phyloP scores from a whole-genome alignment of 2,888 invertebrate species.

The Pocota personata region DNA sequence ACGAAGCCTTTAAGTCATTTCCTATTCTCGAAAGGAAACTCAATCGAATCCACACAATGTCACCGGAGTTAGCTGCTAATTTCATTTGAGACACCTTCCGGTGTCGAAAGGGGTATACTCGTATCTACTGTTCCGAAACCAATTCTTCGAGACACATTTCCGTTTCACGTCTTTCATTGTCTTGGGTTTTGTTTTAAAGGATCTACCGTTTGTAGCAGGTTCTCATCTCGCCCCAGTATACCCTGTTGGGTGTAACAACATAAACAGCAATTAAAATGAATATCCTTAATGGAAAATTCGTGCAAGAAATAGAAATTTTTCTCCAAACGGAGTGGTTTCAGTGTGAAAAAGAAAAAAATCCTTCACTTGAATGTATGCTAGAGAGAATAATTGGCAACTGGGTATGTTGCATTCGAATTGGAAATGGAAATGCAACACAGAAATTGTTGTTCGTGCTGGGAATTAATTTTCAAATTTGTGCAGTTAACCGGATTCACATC shows the following conservation, averaged over 20 bases:
- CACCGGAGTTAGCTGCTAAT: constrained; percentile 35
- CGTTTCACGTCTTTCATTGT: neutral
- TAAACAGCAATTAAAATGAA: constrained; percentile 72
- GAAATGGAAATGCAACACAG: constrained; percentile 42
- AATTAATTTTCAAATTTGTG: constrained; percentile 39
- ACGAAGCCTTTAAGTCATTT: constrained; percentile 19
- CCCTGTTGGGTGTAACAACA: constrained; percentile 37
- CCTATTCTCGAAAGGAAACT: neutral
- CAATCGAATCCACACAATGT: constrained; percentile 4
- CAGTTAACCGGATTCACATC: constrained; percentile 4
- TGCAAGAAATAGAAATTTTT: constrained; percentile 55
- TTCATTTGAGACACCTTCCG: constrained; percentile 19
- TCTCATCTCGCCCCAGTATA: neutral
- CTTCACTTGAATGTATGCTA: constrained; percentile 10
- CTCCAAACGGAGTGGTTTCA: neutral
- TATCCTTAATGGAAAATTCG: constrained; percentile 73
- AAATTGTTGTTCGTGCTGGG: constrained; percentile 59
- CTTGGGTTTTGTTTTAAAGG: constrained; percentile 12
- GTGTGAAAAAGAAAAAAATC: neutral
- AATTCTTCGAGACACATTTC: neutral
- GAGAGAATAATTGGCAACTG: constrained; percentile 57
- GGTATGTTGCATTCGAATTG: constrained; percentile 61
- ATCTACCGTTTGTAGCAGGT: too few relatives aligned
- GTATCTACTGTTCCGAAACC: neutral
- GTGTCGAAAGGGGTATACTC: neutral